A percentile compares a stretch with the other conserved stretches of the same genome.
phyloP scores from a whole-genome alignment of 53 echinoderm and acorn worm genomes.

The Astropecten irregularis region DNA sequence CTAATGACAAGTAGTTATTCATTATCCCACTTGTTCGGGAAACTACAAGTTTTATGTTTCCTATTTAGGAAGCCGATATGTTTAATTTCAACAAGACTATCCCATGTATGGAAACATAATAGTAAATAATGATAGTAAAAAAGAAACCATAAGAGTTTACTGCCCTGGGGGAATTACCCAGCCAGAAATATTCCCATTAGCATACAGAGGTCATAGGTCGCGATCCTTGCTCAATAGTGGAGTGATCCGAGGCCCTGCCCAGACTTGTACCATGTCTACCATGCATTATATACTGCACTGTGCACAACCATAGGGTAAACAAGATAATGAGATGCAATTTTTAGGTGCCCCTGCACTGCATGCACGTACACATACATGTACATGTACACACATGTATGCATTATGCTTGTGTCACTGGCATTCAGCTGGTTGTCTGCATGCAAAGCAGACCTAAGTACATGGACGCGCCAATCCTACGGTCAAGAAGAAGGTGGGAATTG shows the following conservation, averaged over 20 bases:
- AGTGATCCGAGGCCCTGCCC: conserved; percentile 7
- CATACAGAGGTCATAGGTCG: conserved; percentile 34
- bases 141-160: background rate
- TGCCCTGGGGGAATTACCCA: conserved; percentile 35
- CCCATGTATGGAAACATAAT: too few relatives aligned
- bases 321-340: conserved; percentile 46
- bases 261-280: background rate
- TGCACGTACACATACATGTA: background rate
- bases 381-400: background rate
- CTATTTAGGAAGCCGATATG: too few relatives aligned
- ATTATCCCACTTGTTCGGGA: too few relatives aligned
- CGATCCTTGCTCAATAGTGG: conserved; percentile 30
- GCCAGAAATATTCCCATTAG: conserved; percentile 44
- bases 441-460: background rate
- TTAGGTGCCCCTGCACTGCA: conserved; percentile 4
- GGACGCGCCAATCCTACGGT: too few relatives aligned
- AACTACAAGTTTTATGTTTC: too few relatives aligned
- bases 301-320: background rate
- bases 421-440: conserved; percentile 24
- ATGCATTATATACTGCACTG: background rate
- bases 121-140: too few relatives aligned
- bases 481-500: too few relatives aligned
- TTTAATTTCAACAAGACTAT: too few relatives aligned
- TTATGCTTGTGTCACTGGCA: conserved; percentile 18
- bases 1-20: too few relatives aligned